phyloP scores from a whole-genome alignment of 2,888 invertebrate genomes.

The Cheilosia soror region DNA sequence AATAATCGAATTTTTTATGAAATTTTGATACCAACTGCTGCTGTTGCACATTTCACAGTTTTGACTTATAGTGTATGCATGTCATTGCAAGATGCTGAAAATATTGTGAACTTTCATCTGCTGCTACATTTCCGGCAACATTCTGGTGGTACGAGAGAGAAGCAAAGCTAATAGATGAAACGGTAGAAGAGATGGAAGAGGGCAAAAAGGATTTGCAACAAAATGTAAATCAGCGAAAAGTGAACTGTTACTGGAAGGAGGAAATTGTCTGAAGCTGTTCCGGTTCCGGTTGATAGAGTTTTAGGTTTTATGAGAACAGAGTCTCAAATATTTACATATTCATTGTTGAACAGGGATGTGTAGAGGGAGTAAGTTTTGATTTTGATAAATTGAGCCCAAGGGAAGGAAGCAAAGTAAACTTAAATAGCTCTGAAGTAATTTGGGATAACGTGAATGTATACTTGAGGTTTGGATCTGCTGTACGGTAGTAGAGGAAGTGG shows the following conservation, averaged over 20 bases:
- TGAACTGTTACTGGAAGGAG: constrained; percentile 33
- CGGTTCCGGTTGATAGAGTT: constrained; percentile 60
- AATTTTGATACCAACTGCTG: constrained; percentile 13
- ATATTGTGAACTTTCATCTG: neutral
- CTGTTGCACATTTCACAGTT: constrained; percentile 3
- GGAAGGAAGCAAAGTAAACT: neutral
- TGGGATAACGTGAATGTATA: neutral
- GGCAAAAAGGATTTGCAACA: neutral
- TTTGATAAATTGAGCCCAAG: constrained; percentile 6
- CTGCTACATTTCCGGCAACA: neutral
- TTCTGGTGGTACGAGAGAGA: neutral
- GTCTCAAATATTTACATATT: constrained; percentile 50
- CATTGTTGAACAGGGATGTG: neutral
- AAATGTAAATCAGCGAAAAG: constrained; percentile 24
- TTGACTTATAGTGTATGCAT: neutral
- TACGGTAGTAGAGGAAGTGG: too few relatives aligned
- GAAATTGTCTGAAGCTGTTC: constrained; percentile 67
- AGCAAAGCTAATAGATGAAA: neutral
- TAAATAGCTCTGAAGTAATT: neutral
- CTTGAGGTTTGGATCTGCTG: too few relatives aligned
- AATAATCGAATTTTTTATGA: constrained; percentile 26
- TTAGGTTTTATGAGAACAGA: constrained; percentile 23
- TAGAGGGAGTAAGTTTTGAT: neutral
- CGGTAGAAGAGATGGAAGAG: too few relatives aligned
- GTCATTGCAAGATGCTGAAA: neutral